Percentiles rank a stretch among this genome's conserved stretches.
phyloP scores from a whole-genome alignment of 2,888 invertebrate species.

The Hydroisotoma schaefferi region DNA sequence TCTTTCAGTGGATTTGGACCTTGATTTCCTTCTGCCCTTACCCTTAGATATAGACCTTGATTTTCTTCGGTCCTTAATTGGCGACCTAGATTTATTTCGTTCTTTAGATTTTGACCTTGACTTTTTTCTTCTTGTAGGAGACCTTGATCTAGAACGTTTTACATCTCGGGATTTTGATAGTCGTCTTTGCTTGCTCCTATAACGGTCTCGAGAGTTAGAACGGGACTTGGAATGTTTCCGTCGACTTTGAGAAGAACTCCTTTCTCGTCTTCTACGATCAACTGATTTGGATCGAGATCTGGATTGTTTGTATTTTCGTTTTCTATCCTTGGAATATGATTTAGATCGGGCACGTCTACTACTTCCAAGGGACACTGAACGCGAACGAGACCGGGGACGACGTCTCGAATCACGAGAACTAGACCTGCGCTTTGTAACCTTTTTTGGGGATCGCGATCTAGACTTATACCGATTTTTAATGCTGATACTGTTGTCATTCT shows the following conservation, averaged over 20 bases:
- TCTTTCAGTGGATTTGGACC: not conserved
- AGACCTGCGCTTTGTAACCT: conserved; percentile 3
- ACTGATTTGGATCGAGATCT: not conserved
- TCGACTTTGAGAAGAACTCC: not conserved
- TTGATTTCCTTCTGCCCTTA: not conserved
- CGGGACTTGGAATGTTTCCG: not conserved
- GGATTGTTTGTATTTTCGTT: not conserved
- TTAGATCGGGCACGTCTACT: not conserved
- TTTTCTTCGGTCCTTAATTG: too few species aligned
- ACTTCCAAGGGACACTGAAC: not conserved
- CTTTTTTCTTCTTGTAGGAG: not conserved
- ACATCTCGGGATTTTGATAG: too few species aligned
- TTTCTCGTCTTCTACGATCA: not conserved
- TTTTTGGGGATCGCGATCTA: not conserved
- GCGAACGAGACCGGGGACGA: not conserved
- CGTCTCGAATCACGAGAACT: not conserved
- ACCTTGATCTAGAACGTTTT: not conserved
- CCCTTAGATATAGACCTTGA: too few species aligned
- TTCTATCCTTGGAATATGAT: not conserved
- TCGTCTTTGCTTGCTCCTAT: not conserved
- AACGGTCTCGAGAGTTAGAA: not conserved
- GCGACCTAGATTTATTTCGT: not conserved
- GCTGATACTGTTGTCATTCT: not conserved
- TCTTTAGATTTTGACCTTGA: not conserved
- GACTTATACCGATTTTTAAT: not conserved